These are phyloP conservation scores for Drosophila ercepeae DNA, from an alignment of 1,140 invertebrate species.

Conservation along the genomic window DNA sequence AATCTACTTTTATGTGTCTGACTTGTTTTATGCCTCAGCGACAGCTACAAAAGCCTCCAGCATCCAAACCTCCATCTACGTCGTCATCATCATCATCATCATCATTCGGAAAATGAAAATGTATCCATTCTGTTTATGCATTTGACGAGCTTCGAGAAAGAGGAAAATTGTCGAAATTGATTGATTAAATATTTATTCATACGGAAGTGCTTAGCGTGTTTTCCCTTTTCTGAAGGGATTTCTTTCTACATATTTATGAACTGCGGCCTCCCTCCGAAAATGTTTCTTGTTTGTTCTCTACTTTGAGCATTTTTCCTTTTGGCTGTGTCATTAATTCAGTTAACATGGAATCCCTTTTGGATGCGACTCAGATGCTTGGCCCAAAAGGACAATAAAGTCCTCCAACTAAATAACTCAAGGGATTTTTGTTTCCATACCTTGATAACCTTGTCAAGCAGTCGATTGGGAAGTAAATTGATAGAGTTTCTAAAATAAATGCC, in stretches of 20 bases:
- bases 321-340: slow-evolving; percentile 51
- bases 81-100: slow-evolving; percentile 21
- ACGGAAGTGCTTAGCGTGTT: slow-evolving; percentile 67
- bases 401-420: neutral
- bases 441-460: neutral
- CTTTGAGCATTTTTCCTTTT: slow-evolving; percentile 20
- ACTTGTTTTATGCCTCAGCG: slow-evolving; percentile 70
- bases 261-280: slow-evolving; percentile 11
- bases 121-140: slow-evolving; percentile 57
- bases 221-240: slow-evolving; percentile 6
- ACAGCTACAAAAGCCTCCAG: slow-evolving; percentile 25
- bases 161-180: slow-evolving; percentile 70
- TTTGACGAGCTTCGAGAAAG: slow-evolving; percentile 60
- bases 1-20: slow-evolving; percentile 78
- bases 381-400: slow-evolving; percentile 1
- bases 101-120: slow-evolving; percentile 48
- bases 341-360: slow-evolving; percentile 38
- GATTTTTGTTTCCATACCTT: neutral
- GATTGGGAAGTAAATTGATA: neutral
- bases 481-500: no score
- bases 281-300: slow-evolving; percentile 15
- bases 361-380: neutral
- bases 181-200: slow-evolving; percentile 81
- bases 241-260: slow-evolving; percentile 45
- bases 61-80: slow-evolving; percentile 14